A percentile compares a stretch with the other conserved stretches of the same genome.
These are phyloP conservation scores for Drosophila burlai DNA, from an alignment of 1,140 invertebrate species.

Conservation along the genomic window DNA sequence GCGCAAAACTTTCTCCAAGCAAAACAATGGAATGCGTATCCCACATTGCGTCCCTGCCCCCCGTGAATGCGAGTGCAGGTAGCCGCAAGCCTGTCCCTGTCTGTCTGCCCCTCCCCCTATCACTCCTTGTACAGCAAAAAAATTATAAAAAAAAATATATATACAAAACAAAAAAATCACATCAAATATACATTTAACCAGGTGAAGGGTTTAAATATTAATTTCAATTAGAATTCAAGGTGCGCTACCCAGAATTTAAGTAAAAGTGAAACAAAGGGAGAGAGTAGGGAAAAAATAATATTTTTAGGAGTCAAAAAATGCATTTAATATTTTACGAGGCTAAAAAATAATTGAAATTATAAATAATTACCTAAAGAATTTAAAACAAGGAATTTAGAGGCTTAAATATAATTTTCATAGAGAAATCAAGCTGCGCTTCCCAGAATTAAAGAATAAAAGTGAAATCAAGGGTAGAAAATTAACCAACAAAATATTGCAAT, in stretches of 20 bases:
- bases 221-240: slow-evolving; percentile 13
- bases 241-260: background rate
- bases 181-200: slow-evolving; percentile 14
- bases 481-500: too few relatives aligned
- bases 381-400: too few relatives aligned
- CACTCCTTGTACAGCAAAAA: background rate
- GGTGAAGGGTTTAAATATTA: slow-evolving; percentile 14
- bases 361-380: too few relatives aligned
- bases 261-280: background rate
- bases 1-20: slow-evolving; percentile 67
- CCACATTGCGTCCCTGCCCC: slow-evolving; percentile 13
- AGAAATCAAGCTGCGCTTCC: background rate
- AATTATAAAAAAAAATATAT: background rate
- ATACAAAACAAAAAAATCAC: slow-evolving; percentile 1
- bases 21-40: slow-evolving; percentile 68
- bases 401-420: background rate
- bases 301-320: background rate
- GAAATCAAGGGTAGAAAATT: too few relatives aligned
- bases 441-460: too few relatives aligned
- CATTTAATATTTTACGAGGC: background rate
- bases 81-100: background rate
- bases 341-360: background rate
- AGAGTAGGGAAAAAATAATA: background rate
- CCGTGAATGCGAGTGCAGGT: slow-evolving; percentile 23
- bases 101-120: background rate